phyloP scores from a whole-genome alignment of 2,797 vertebrate species.

The Rhinella marina region DNA sequence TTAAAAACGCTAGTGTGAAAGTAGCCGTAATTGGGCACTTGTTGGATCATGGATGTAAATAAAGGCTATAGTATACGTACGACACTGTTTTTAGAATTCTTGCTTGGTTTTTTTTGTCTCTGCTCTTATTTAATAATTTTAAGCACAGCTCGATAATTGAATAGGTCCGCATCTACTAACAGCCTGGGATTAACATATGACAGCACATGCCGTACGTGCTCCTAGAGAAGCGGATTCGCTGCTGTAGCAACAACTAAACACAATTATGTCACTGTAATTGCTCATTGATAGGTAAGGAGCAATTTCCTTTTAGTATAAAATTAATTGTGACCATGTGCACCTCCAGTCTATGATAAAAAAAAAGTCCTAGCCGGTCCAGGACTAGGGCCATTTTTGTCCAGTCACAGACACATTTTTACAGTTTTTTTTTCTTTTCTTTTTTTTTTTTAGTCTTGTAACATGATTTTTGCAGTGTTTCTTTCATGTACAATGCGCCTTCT shows the following conservation, averaged over 20 bases:
- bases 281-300: background rate
- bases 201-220: background rate
- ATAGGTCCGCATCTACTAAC: background rate
- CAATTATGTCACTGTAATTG: background rate
- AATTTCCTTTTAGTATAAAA: background rate
- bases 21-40: background rate
- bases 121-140: background rate
- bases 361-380: too few species aligned
- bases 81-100: background rate
- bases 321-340: too few species aligned
- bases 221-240: background rate
- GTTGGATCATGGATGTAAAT: background rate
- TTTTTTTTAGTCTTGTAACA: too few species aligned
- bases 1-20: too few species aligned
- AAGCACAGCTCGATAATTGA: slow-evolving; percentile 34
- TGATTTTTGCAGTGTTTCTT: too few species aligned
- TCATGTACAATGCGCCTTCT: too few species aligned
- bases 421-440: too few species aligned
- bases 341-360: too few species aligned
- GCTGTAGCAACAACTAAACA: background rate
- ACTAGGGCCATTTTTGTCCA: too few species aligned
- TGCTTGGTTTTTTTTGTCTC: background rate
- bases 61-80: background rate
- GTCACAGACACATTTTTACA: too few species aligned
- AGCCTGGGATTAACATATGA: slow-evolving; percentile 6